Evolutionary conservation across 2,888 invertebrate species (phyloP).

Genomic region (Volucella bombylans): DNA sequence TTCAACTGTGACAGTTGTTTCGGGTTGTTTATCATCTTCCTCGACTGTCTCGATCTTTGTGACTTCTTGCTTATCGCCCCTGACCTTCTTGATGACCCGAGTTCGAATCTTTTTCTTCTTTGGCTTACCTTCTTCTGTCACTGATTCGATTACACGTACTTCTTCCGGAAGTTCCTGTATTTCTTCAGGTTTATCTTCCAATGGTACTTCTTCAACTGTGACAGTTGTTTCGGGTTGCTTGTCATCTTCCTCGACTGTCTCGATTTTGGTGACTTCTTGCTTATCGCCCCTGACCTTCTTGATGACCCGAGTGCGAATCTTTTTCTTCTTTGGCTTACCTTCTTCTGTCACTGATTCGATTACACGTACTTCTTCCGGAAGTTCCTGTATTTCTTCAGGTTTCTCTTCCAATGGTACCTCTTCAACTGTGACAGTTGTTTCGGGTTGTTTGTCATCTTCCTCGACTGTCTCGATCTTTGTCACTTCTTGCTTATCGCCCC

Average conservation of each 20-base stretch:
- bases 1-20: slow-evolving; percentile 54
- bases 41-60: slow-evolving; percentile 60
- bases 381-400: slow-evolving; percentile 17
- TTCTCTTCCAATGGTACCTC: slow-evolving; percentile 28
- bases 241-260: slow-evolving; percentile 56
- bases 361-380: slow-evolving; percentile 31
- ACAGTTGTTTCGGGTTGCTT: slow-evolving; percentile 54
- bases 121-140: slow-evolving; percentile 47
- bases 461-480: slow-evolving; percentile 41
- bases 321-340: slow-evolving; percentile 37
- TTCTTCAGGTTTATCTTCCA: slow-evolving; percentile 45
- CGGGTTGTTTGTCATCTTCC: slow-evolving; percentile 36
- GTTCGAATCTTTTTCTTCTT: slow-evolving; percentile 48
- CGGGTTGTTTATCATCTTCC: slow-evolving; percentile 55
- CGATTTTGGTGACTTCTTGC: slow-evolving; percentile 57
- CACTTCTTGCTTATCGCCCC: slow-evolving; percentile 41
- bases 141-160: slow-evolving; percentile 21
- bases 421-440: slow-evolving; percentile 33
- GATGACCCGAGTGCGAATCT: slow-evolving; percentile 44
- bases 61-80: slow-evolving; percentile 55
- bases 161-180: slow-evolving; percentile 45
- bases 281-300: slow-evolving; percentile 54
- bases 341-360: slow-evolving; percentile 22
- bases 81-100: slow-evolving; percentile 48
- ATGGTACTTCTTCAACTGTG: slow-evolving; percentile 39